phyloP scores from a whole-genome alignment of 2,797 vertebrate species.

The Gambelia wislizenii region DNA sequence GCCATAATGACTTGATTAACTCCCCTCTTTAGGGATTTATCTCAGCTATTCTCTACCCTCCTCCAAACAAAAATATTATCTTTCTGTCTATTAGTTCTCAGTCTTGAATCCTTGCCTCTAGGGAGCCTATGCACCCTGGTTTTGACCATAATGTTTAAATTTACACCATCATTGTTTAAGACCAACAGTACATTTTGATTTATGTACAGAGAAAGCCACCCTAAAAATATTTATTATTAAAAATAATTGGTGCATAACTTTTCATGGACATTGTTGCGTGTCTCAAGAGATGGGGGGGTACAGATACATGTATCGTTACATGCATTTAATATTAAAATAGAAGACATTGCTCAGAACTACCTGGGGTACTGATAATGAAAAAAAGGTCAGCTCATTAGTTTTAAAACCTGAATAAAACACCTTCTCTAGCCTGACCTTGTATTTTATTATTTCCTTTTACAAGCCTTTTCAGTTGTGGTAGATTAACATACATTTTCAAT shows the following conservation, averaged over 20 bases:
- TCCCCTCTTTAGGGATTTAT: conserved; percentile 5
- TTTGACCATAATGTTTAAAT: not conserved
- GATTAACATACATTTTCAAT: not conserved
- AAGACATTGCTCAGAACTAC: too few species aligned
- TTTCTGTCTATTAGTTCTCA: not conserved
- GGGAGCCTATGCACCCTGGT: not conserved
- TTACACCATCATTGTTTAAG: not conserved
- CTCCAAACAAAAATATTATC: conserved; percentile 11
- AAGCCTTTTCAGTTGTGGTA: not conserved
- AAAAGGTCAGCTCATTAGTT: not conserved
- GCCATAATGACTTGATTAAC: conserved; percentile 40
- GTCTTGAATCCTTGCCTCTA: not conserved
- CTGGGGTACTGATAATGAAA: not conserved
- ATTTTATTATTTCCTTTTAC: not conserved
- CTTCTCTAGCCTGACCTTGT: not conserved
- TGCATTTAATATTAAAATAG: not conserved
- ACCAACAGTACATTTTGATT: not conserved
- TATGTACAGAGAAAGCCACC: not conserved
- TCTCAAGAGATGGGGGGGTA: not conserved
- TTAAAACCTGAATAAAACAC: not conserved
- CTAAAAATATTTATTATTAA: not conserved
- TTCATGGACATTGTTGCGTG: not conserved
- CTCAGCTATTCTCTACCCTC: not conserved
- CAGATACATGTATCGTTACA: not conserved
- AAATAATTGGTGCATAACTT: not conserved